Evolutionary conservation across 2,888 invertebrate genomes (phyloP).

Genomic region (Diadromus collaris): DNA sequence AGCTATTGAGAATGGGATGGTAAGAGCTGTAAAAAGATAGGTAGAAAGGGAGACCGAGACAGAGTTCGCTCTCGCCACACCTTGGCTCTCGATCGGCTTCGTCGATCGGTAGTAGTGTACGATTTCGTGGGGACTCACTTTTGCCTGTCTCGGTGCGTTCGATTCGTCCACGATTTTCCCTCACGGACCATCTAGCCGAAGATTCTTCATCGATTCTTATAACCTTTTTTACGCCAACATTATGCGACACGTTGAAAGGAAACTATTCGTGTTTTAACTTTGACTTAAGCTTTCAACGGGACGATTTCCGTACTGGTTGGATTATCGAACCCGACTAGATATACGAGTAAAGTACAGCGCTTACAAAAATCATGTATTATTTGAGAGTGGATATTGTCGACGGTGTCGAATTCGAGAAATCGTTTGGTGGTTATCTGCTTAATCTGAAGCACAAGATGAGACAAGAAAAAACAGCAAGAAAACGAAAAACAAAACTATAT

Average conservation of each 20-base stretch:
- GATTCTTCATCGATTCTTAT: neutral
- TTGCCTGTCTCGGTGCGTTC: slow-evolving; percentile 56
- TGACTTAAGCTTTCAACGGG: neutral
- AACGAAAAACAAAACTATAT: neutral
- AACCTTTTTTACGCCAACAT: neutral
- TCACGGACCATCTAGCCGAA: neutral
- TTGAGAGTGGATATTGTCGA: neutral
- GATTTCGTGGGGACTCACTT: slow-evolving; percentile 65
- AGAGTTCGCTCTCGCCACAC: slow-evolving; percentile 70
- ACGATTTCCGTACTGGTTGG: neutral
- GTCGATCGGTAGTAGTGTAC: slow-evolving; percentile 65
- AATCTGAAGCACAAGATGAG: neutral
- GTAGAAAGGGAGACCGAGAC: slow-evolving; percentile 37
- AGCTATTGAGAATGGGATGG: slow-evolving; percentile 46
- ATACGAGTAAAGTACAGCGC: neutral
- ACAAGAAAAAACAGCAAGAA: neutral
- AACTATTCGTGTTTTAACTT: neutral
- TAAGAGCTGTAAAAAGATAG: slow-evolving; percentile 47
- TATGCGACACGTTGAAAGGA: neutral
- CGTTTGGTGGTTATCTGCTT: neutral
- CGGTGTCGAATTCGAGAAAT: neutral
- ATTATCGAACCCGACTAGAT: neutral
- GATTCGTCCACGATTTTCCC: slow-evolving; percentile 34
- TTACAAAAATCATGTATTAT: neutral
- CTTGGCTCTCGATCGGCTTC: slow-evolving; percentile 68